A percentile compares a stretch with the other conserved stretches of the same genome.
Evolutionary conservation across 1,140 invertebrate genomes (phyloP).

Genomic region (Drosophila miranda): DNA sequence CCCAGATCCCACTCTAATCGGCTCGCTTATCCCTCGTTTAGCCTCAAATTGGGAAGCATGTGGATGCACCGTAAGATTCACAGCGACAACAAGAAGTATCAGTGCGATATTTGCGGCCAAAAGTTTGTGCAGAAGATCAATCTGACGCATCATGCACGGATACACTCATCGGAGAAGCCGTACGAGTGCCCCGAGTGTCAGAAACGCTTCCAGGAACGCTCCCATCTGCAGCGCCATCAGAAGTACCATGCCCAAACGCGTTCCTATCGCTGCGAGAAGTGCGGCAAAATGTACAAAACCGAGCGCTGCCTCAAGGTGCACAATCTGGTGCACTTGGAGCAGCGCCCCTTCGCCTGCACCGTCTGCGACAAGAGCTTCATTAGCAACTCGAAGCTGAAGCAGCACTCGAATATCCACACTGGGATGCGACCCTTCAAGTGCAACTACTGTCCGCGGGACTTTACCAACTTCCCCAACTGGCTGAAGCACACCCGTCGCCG

Average conservation of each 20-base stretch:
- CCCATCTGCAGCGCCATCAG: slow-evolving; percentile 83
- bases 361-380: slow-evolving; percentile 84
- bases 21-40: slow-evolving; percentile 34
- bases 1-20: background rate
- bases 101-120: slow-evolving; percentile 83
- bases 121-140: slow-evolving; percentile 84
- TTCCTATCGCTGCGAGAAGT: slow-evolving; percentile 83
- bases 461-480: slow-evolving; percentile 85
- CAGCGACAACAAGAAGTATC: slow-evolving; percentile 82
- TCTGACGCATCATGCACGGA: slow-evolving; percentile 83
- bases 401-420: slow-evolving; percentile 85
- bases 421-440: slow-evolving; percentile 84
- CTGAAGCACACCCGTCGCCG: slow-evolving; percentile 84
- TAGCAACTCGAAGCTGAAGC: slow-evolving; percentile 83
- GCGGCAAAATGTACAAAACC: slow-evolving; percentile 83
- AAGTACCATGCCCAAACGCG: slow-evolving; percentile 83
- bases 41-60: slow-evolving; percentile 83
- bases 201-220: slow-evolving; percentile 83
- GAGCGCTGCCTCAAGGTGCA: slow-evolving; percentile 84
- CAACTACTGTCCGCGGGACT: slow-evolving; percentile 84
- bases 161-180: slow-evolving; percentile 85
- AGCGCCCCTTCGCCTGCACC: slow-evolving; percentile 83
- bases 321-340: slow-evolving; percentile 82
- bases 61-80: slow-evolving; percentile 84
- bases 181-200: slow-evolving; percentile 86